These are phyloP conservation scores for Amblyornis subalaris DNA, from an alignment of 2,113 vertebrate genomes.

Conservation along the genomic window DNA sequence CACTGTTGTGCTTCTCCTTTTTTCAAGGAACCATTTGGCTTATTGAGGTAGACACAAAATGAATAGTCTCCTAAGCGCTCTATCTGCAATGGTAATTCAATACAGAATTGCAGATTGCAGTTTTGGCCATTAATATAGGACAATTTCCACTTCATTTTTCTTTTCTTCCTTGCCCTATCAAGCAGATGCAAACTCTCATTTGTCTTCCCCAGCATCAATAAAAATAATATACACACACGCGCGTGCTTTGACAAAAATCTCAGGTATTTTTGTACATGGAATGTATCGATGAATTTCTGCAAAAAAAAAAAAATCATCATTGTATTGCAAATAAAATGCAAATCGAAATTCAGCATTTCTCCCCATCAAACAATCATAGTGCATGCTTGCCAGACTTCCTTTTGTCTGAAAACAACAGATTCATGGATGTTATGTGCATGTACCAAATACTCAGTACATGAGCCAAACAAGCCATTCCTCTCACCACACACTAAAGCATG, in stretches of 20 bases:
- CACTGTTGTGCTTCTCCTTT: background rate
- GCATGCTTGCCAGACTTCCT: constrained; percentile 8
- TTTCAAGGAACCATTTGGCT: background rate
- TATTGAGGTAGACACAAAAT: background rate
- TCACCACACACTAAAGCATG: background rate
- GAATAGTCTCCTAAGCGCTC: background rate
- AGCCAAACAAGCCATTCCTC: constrained; percentile 20
- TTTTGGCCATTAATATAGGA: background rate
- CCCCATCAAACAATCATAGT: background rate
- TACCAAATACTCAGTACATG: background rate
- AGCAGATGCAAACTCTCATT: background rate
- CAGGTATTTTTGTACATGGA: constrained; percentile 19
- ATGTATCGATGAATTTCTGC: constrained; percentile 23
- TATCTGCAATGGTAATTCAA: background rate
- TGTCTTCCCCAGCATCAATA: background rate
- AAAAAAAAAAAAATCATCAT: background rate
- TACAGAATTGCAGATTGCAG: background rate
- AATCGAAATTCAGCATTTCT: constrained; percentile 14
- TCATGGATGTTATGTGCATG: background rate
- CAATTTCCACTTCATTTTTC: background rate
- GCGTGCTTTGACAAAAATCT: constrained; percentile 24
- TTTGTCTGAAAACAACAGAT: background rate
- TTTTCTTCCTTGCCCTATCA: background rate
- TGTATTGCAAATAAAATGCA: constrained; percentile 33
- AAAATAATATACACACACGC: background rate